Evolutionary conservation across 92 coral and sea anemone genomes (phyloP), one percentile per base, ranked within the genome.

Genomic region (Metridium senile): DNA sequence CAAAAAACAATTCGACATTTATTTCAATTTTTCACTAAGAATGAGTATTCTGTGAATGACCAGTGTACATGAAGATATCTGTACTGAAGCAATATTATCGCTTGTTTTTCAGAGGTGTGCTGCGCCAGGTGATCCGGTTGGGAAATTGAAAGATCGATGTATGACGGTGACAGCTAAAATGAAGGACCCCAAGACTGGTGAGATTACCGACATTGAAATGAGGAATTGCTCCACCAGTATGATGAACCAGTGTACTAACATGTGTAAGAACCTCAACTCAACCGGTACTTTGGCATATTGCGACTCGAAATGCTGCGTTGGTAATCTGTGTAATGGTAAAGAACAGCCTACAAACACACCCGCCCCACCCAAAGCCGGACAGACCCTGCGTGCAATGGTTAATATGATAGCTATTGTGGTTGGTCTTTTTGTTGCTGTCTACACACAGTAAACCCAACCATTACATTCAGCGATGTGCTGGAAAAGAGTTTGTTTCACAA

Each of bases 351-450:
- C 31, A 3, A 70, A 58, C 62, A 49, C 46, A 26, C 54, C 73
- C 23, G 9, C 59, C 19, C 45, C 74, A 25, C 74, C 74, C 9
- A 27, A 26, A 28, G 74, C 33, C 9, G 74, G 74, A 16, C 74
- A 70, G 16, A 45, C 58, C 0, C 6, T 33, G 25, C 6, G 52
- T 11, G 59, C 74, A 10, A n/a, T 49, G 26, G 27, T 56, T 25
- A 49, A 19, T n/a, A 49, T 70, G 9, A 45, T 70, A 8, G 26
- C 62, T 17, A 11, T 70, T 1, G 16, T 54, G 20, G 22, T 49
- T 9, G 33, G 62, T 8, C 22, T 70, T 22, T 9, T 70, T 17
- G 31, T 28, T n/a, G 74, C 57, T 68, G 32, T 68, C n/a, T n/a
- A n/a, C n/a, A n/a, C n/a, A n/a, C n/a, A n/a, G n/a, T n/a, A n/a